Base-by-base conservation (phyloP, 2,797 vertebrate species). In the Rhinophrynus dorsalis region DNA sequence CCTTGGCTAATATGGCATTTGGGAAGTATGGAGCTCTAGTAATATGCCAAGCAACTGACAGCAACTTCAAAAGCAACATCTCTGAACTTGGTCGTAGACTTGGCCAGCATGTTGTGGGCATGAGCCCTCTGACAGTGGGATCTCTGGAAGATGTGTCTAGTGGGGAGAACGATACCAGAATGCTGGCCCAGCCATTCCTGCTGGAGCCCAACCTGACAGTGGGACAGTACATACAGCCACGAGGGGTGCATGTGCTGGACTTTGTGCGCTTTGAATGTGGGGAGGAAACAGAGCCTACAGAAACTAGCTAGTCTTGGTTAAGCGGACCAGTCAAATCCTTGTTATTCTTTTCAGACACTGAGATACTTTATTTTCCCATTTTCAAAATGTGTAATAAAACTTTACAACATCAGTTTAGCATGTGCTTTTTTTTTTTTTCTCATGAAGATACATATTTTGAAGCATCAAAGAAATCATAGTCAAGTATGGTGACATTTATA, bases 191-290 rank as follows among this genome's bases (percentile, higher is more conserved):
- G 82, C 89, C 86, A 0, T 95, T 94, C 69, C 78, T 96, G 52
- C 79, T 82, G 54, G 92, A 96, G 27, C 87, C 94, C 5, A 89
- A 83, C 64, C 86, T 88, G 71, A 96, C 94, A 0, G 83, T 97
- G 76, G 94, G 92, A 1, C 89, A 96, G 81, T 95, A 90, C 47
- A 82, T 96, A 63, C 80, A 61, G 30, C 90, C 89, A 3, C 83
- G 89, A 1, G 84, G 89, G 0, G 88, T 94, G 18, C 79, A 81
- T 6, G 90, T 96, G 6, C 74, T 94, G 37, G 95, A 95, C 83
- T 97, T 97, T 68, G 85, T 94, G 37, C 85, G 94, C 33, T 96
- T 95, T 77, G 90, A 94, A 51, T 94, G 94, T 79, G 95, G 95
- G 0, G 94, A 96, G 74, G 66, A 38, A 0, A 35, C 57, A 6